phyloP scores from a whole-genome alignment of 2,888 invertebrate genomes.

The Anagyrus pseudococci region DNA sequence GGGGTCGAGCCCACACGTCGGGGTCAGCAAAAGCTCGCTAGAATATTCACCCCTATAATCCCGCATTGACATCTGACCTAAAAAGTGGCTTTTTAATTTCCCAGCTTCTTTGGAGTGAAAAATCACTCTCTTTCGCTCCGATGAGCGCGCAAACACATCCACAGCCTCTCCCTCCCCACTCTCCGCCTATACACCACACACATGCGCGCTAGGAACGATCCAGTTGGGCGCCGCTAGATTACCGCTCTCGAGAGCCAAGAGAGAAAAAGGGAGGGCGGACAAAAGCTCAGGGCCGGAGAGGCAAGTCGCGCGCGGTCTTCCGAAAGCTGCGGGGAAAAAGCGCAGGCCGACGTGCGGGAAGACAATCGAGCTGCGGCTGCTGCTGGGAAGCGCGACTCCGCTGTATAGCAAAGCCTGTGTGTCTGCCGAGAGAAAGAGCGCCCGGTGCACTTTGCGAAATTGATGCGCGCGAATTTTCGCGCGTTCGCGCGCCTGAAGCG shows the following conservation, averaged over 20 bases:
- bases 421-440: conserved; percentile 6
- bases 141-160: neutral
- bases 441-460: conserved; percentile 31
- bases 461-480: conserved; percentile 23
- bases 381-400: too few relatives aligned
- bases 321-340: neutral
- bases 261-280: neutral
- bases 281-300: too few relatives aligned
- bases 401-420: neutral
- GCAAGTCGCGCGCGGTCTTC: too few relatives aligned
- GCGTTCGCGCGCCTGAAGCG: neutral
- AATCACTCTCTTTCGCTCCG: conserved; percentile 13
- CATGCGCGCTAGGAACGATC: neutral
- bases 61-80: conserved; percentile 24
- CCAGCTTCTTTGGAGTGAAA: conserved; percentile 9
- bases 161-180: neutral
- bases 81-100: conserved; percentile 26
- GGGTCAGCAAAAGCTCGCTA: neutral
- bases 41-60: neutral
- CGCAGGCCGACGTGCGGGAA: neutral
- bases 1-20: neutral
- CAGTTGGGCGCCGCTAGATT: too few relatives aligned
- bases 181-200: too few relatives aligned
- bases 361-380: conserved; percentile 16
- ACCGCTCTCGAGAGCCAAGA: too few relatives aligned